phyloP scores from a whole-genome alignment of 2,888 invertebrate genomes.

The Agrotis exclamationis region DNA sequence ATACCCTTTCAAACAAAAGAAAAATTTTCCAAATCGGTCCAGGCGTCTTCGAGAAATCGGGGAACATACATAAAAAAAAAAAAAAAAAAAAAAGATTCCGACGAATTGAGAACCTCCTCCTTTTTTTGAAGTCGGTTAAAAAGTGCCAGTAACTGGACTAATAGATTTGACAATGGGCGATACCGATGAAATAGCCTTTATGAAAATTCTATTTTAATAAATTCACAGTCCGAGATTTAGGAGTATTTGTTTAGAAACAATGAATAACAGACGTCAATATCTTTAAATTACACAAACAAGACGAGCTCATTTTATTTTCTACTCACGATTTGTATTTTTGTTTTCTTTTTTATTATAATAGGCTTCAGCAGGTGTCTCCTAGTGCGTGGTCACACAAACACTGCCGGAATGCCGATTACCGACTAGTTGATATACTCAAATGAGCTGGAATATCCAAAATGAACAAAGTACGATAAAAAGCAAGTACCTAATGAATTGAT shows the following conservation, averaged over 20 bases:
- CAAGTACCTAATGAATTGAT: constrained; percentile 37
- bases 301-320: neutral
- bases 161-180: too few species aligned
- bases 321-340: constrained; percentile 21
- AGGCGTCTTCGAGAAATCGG: too few species aligned
- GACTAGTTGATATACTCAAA: constrained; percentile 7
- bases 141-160: too few species aligned
- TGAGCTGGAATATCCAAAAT: neutral
- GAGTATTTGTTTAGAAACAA: neutral
- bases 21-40: too few species aligned
- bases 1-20: too few species aligned
- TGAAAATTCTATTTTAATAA: too few species aligned
- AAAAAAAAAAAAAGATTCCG: too few species aligned
- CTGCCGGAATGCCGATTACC: neutral
- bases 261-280: neutral
- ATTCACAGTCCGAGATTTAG: too few species aligned
- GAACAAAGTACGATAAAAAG: constrained; percentile 15
- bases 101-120: too few species aligned
- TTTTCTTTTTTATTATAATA: neutral
- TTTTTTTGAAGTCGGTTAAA: too few species aligned
- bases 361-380: neutral
- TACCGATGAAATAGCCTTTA: too few species aligned
- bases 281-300: neutral
- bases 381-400: neutral
- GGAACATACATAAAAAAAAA: too few species aligned